Base-by-base conservation (phyloP, 2,797 vertebrate species). In the Eleutherodactylus coqui region DNA sequence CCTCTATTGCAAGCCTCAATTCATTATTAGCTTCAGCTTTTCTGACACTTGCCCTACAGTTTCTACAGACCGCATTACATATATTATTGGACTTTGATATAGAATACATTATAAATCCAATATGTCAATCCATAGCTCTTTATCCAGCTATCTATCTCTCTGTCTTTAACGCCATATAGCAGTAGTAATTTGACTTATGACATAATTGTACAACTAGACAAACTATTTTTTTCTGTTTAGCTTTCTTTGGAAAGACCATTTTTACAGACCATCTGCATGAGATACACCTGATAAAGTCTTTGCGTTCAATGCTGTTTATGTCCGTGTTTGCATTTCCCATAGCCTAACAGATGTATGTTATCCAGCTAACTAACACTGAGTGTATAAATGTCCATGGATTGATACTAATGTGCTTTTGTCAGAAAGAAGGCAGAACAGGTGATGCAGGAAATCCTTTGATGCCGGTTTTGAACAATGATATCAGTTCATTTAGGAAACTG, bases 361-460 rank as follows among this genome's bases (percentile, higher is more conserved):
- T 69, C 14, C 7, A 19, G 27, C 73, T 10, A 34, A 29, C 47
- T 75, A 6, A 49, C 27, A 8, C 5, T 6, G 47, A 51, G 10
- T 43, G 70, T 75, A 81, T 81, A 24, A 8, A 45, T 49, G 8
- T 47, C 27, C 19, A 16, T 21, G 45, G 41, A 14, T 34, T 47
- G 62, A 51, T 70, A 36, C 51, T 47, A 29, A 34, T 17, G 47
- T 51, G 27, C 19, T 78, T 45, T 43, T 64, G 77, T 51, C 34
- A 79, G 24, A 32, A 38, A 27, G 38, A 62, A 41, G 36, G 43
- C 17, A 77, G 72, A 84, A 24, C 58, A 77, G 38, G 47, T 73
- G 51, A 79, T 38, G 43, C 64, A 73, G 67, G 51, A 81, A 83
- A 79, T 79, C 73, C 64, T 45, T 73, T 87, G 75, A 64, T 49